Percentiles rank a stretch among this genome's conserved stretches.
Conservation (phyloP, 2,888 invertebrate species). For the Ennomos erosarius region DNA sequence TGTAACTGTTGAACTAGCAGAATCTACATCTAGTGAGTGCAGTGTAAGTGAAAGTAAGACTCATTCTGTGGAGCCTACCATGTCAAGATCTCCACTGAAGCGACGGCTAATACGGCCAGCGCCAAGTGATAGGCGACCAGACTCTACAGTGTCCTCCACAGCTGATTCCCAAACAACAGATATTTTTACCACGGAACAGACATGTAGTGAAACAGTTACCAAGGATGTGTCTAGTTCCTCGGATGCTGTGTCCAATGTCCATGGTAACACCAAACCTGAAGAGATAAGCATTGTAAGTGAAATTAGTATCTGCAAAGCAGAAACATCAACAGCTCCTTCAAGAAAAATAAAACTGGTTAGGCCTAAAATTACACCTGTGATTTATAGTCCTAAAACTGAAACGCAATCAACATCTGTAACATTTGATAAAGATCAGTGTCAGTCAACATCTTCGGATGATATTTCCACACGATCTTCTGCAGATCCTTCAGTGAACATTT, state of each 20-base stretch:
- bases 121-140: conserved; percentile 71
- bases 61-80: conserved; percentile 50
- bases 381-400: conserved; percentile 51
- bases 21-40: conserved; percentile 80
- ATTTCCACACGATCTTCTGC: conserved; percentile 38
- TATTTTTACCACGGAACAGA: conserved; percentile 55
- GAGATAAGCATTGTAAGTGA: conserved; percentile 79
- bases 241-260: conserved; percentile 69
- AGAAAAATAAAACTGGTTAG: conserved; percentile 81
- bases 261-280: conserved; percentile 73
- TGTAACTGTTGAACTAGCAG: conserved; percentile 78
- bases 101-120: conserved; percentile 74
- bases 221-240: conserved; percentile 83
- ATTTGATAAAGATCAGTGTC: conserved; percentile 63
- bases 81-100: conserved; percentile 67
- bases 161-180: conserved; percentile 67
- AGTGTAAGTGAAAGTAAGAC: conserved; percentile 69
- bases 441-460: conserved; percentile 69
- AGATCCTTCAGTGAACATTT: conserved; percentile 45
- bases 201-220: conserved; percentile 61
- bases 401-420: conserved; percentile 44
- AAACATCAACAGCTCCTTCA: conserved; percentile 73
- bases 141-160: conserved; percentile 79
- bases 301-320: conserved; percentile 81
- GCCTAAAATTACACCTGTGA: conserved; percentile 66